Conservation (phyloP, 1,140 invertebrate species). For the Rhagoletis zephyria region DNA sequence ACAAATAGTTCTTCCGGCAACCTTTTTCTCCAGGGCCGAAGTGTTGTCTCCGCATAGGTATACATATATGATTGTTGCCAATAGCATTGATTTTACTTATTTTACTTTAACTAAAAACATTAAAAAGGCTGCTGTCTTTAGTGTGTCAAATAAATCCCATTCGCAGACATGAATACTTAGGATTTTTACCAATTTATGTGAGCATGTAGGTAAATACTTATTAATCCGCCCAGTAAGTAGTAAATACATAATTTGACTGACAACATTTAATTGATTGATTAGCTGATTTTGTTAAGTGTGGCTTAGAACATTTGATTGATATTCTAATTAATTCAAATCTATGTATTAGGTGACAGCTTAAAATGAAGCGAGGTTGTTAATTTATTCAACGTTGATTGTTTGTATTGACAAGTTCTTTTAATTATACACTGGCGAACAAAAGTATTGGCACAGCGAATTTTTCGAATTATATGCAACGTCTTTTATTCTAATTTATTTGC, state of each 20-base stretch:
- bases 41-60: no score
- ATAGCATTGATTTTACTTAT: no score
- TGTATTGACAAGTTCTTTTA: background rate
- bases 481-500: no score
- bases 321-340: conserved; percentile 11
- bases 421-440: no score
- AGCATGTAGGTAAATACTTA: background rate
- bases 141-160: no score
- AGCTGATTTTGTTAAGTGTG: background rate
- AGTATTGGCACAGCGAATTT: no score
- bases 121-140: no score
- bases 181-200: background rate
- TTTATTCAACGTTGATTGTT: background rate
- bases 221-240: background rate
- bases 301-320: background rate
- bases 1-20: no score
- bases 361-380: background rate
- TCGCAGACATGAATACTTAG: background rate
- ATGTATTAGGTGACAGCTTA: background rate
- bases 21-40: no score
- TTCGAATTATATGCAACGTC: no score
- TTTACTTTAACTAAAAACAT: no score
- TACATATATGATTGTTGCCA: no score
- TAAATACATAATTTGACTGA: background rate
- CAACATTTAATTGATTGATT: conserved; percentile 24